Percentiles rank a stretch among this genome's conserved stretches.
Conservation (phyloP, 2,797 vertebrate species). For the Tapirus indicus region DNA sequence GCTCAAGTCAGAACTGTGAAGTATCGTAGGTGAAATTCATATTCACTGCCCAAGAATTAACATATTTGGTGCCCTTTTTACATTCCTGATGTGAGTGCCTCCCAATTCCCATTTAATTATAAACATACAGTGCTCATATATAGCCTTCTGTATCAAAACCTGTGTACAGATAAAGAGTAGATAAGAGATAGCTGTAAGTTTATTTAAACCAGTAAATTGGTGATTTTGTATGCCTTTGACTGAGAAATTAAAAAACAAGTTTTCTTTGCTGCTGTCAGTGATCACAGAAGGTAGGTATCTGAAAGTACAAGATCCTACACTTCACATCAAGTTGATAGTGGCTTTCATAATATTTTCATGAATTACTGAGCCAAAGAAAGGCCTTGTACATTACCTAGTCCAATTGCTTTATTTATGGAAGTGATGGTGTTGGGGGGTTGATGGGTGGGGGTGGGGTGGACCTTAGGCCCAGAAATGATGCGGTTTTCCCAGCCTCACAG, state of each 20-base stretch:
- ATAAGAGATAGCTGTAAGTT: background rate
- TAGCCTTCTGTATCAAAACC: background rate
- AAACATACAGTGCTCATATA: background rate
- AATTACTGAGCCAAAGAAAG: background rate
- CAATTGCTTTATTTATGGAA: background rate
- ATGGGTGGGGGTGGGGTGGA: background rate
- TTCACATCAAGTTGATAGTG: background rate
- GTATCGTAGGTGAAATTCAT: background rate
- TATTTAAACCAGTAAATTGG: background rate
- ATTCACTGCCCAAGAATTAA: background rate
- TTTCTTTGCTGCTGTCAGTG: constrained; percentile 27
- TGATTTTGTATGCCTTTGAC: background rate
- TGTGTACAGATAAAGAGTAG: background rate
- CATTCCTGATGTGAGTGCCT: background rate
- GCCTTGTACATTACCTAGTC: background rate
- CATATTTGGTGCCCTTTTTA: background rate
- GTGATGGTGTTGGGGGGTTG: background rate
- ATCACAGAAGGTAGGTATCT: background rate
- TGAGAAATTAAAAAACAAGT: constrained; percentile 28
- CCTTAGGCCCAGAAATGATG: background rate
- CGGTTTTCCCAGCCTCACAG: background rate
- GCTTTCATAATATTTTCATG: background rate
- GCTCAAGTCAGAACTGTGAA: background rate
- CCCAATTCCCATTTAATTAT: background rate
- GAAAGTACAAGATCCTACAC: background rate